phyloP scores from a whole-genome alignment of 1,140 invertebrate genomes.

The Eufriesea mexicana region DNA sequence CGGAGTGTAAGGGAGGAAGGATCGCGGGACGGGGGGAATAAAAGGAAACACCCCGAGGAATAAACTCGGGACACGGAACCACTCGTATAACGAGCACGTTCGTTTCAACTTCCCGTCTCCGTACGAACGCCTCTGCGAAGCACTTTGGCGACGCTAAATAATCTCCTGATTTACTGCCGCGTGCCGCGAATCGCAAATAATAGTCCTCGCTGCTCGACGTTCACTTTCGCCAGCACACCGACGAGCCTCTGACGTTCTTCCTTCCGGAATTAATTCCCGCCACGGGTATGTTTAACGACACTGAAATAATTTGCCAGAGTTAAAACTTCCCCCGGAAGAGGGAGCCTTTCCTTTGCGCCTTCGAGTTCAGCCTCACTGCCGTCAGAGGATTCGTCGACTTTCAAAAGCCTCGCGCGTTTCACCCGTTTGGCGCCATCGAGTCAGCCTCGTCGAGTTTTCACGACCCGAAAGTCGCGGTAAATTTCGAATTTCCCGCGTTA shows the following conservation, averaged over 20 bases:
- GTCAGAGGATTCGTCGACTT: background rate
- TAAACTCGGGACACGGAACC: slow-evolving; percentile 47
- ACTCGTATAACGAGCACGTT: slow-evolving; percentile 50
- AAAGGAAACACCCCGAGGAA: slow-evolving; percentile 39
- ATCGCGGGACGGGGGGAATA: background rate
- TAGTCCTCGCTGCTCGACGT: background rate
- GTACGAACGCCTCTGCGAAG: slow-evolving; percentile 8
- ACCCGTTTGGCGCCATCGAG: background rate
- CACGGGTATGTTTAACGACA: slow-evolving; percentile 17
- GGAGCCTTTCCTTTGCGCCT: background rate
- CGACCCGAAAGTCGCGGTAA: too few species aligned
- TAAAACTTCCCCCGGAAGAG: background rate
- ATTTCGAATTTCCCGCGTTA: background rate
- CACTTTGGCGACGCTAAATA: slow-evolving; percentile 27
- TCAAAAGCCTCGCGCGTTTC: too few species aligned
- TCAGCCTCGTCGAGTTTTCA: too few species aligned
- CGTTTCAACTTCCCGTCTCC: slow-evolving; percentile 12
- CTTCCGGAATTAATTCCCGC: slow-evolving; percentile 24
- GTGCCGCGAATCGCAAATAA: slow-evolving; percentile 41
- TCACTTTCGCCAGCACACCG: slow-evolving; percentile 1
- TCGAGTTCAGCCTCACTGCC: background rate
- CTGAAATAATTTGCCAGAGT: slow-evolving; percentile 8
- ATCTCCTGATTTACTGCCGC: slow-evolving; percentile 46
- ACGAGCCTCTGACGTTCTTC: background rate
- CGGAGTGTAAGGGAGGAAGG: background rate